Base-by-base conservation (phyloP, 2,113 vertebrate genomes). In the Podilymbus podiceps region DNA sequence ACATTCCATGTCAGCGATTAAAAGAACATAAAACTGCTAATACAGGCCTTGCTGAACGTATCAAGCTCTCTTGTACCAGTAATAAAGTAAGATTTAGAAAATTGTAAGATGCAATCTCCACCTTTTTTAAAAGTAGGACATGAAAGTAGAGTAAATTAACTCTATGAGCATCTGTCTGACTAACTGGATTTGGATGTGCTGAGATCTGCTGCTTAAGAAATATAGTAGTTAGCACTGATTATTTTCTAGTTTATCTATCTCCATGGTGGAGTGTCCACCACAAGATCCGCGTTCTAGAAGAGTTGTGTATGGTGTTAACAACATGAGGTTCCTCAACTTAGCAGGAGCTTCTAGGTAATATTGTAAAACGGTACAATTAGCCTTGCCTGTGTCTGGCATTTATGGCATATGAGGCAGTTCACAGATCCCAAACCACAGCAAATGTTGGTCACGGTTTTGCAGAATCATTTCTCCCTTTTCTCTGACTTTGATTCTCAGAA, bases 1-100 rank as follows among this genome's bases (percentile, higher is more conserved):
- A 89, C 95, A 95, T 97, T 97, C 96, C 94, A 84, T 91, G 92
- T 95, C 92, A 91, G 87, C 13, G 42, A 97, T 97, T 97, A 97
- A 95, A 95, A 95, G 91, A 85, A 71, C 84, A 91, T 95, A 71
- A 95, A 97, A 59, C 77, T 92, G 63, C 81, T 92, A 91, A 96
- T 89, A 77, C 59, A 82, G 71, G 38, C 38, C 58, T 69, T 92
- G 74, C 89, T 96, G 91, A 95, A 74, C 81, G 63, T 33, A 63
- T 72, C 87, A 56, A 63, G 73, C 55, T 50, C 67, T 80, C 76
- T 85, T 74, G 71, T 94, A 97, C 94, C 91, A 95, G 71, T 58
- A 74, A 69, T 79, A 87, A 94, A 85, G 35, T 55, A 78, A 85
- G 80, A 71, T 74, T 73, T 82, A 71, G 71, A 44, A 68, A 68